Conservation (phyloP, 2,797 vertebrate species). For the Selene dorsalis region DNA sequence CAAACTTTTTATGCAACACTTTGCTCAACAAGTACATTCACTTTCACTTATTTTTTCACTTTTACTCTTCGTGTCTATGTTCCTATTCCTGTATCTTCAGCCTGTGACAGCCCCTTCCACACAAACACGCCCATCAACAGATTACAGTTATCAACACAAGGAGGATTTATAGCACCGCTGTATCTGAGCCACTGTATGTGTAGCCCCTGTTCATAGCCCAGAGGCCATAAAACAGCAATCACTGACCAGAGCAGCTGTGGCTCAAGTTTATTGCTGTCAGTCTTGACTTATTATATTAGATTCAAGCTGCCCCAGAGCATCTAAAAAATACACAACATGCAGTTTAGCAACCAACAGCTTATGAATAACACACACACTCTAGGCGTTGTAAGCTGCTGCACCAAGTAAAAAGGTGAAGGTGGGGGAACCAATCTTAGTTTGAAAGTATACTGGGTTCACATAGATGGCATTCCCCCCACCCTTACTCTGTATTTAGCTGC, state of each 20-base stretch:
- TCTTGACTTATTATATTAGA: slow-evolving; percentile 29
- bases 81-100: slow-evolving; percentile 33
- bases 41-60: not conserved
- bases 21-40: not conserved
- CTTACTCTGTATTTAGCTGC: slow-evolving; percentile 76
- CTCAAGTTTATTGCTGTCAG: slow-evolving; percentile 50
- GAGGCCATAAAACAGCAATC: slow-evolving; percentile 56
- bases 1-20: slow-evolving; percentile 1
- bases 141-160: slow-evolving; percentile 64
- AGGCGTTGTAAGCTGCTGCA: slow-evolving; percentile 26
- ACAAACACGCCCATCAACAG: slow-evolving; percentile 50
- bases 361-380: slow-evolving; percentile 16
- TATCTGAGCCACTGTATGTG: slow-evolving; percentile 55
- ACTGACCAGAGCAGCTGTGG: slow-evolving; percentile 54
- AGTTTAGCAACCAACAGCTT: not conserved
- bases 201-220: slow-evolving; percentile 38
- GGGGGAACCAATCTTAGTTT: slow-evolving; percentile 62
- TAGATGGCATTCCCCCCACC: slow-evolving; percentile 68
- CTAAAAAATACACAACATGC: slow-evolving; percentile 30
- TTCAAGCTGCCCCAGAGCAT: not conserved
- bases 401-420: slow-evolving; percentile 41
- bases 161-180: slow-evolving; percentile 63
- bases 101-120: slow-evolving; percentile 14
- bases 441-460: slow-evolving; percentile 70
- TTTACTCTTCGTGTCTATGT: not conserved